Evolutionary conservation across 2,797 vertebrate species (phyloP).

Genomic region (Trematomus bernacchii): DNA sequence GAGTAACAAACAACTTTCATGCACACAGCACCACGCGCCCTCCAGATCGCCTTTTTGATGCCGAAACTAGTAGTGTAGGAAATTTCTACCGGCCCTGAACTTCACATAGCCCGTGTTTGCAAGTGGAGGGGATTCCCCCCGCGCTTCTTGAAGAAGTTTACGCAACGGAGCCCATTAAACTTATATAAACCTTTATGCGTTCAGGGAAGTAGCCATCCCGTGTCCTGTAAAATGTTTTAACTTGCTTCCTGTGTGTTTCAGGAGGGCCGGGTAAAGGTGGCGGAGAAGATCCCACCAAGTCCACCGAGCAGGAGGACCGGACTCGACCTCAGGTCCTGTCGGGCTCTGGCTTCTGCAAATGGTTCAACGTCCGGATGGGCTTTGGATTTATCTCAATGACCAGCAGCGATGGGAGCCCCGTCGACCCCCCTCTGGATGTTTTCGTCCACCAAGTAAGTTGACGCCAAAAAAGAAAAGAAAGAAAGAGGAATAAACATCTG

Average conservation of each 20-base stretch:
- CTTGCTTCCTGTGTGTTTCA: constrained; percentile 75
- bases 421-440: constrained; percentile 96
- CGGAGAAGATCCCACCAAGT: constrained; percentile 91
- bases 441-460: constrained; percentile 99
- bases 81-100: constrained; percentile 71
- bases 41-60: constrained; percentile 10
- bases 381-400: constrained; percentile 99
- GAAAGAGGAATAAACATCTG: constrained; percentile 11
- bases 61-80: constrained; percentile 39
- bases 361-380: constrained; percentile 99
- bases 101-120: constrained; percentile 46
- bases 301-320: constrained; percentile 90
- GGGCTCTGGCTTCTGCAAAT: constrained; percentile 97
- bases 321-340: constrained; percentile 91
- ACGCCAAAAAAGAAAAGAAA: not conserved
- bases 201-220: not conserved
- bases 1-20: constrained; percentile 60
- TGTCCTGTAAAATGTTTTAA: constrained; percentile 15
- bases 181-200: constrained; percentile 35
- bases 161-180: constrained; percentile 25
- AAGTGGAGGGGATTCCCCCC: constrained; percentile 66
- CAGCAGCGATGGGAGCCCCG: constrained; percentile 92
- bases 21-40: constrained; percentile 54
- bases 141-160: constrained; percentile 28
- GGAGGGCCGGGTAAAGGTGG: constrained; percentile 96